Conservation (phyloP, 2,113 vertebrate species). For the Chauna torquata region DNA sequence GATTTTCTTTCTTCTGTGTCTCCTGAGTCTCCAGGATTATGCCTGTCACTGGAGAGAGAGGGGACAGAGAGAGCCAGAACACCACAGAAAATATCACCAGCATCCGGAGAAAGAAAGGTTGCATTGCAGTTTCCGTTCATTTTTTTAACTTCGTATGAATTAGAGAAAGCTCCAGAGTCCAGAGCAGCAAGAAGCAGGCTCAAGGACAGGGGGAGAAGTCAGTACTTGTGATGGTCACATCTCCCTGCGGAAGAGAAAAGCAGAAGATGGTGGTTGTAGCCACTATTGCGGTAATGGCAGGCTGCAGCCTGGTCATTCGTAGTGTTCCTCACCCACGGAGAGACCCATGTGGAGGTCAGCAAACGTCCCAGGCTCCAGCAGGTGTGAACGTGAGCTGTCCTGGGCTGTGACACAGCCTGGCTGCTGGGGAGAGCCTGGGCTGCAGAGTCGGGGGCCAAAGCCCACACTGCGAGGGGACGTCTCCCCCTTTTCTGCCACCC, state of each 20-base stretch:
- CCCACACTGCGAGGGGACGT: not conserved
- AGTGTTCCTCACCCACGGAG: not conserved
- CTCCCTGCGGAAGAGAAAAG: not conserved
- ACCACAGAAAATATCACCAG: not conserved
- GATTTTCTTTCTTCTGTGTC: not conserved
- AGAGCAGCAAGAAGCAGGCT: not conserved
- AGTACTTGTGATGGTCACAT: not conserved
- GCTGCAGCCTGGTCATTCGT: rapidly evolving
- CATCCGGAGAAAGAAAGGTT: conserved; percentile 19
- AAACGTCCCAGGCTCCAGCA: not conserved
- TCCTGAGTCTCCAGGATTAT: not conserved
- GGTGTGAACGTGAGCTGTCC: not conserved
- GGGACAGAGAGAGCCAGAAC: not conserved
- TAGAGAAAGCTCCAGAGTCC: not conserved
- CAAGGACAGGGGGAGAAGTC: not conserved
- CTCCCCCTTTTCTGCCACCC: not conserved
- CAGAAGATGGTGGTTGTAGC: not conserved
- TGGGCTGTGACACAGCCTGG: no score
- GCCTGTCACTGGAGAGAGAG: not conserved
- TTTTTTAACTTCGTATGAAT: not conserved
- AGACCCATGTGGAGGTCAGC: not conserved
- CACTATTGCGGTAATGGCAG: not conserved
- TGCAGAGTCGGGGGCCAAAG: not conserved
- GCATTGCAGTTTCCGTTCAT: not conserved
- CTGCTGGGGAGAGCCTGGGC: no score